Conservation (phyloP, 2,888 invertebrate genomes). For the Myopa tessellatipennis region DNA sequence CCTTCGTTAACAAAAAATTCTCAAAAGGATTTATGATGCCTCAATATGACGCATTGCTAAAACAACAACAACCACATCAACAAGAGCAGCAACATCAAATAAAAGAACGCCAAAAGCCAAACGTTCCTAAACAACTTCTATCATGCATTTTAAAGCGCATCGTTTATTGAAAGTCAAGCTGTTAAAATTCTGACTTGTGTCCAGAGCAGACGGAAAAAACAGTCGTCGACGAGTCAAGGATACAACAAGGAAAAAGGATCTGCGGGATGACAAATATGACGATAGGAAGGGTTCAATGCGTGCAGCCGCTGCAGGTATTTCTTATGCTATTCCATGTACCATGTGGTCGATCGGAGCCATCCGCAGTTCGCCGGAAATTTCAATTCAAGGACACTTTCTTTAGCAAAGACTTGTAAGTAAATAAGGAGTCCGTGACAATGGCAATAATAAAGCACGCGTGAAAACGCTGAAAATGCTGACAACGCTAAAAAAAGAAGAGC, state of each 20-base stretch:
- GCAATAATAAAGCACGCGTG: not conserved
- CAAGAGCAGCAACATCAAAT: not conserved
- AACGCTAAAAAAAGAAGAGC: not conserved
- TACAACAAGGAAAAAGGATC: not conserved
- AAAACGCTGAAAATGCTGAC: not conserved
- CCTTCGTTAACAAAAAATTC: not conserved
- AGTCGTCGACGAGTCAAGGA: not conserved
- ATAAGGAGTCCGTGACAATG: no score
- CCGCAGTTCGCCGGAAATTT: constrained; percentile 21
- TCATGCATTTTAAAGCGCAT: not conserved
- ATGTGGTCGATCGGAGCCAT: constrained; percentile 29
- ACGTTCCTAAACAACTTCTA: not conserved
- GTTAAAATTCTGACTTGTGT: constrained; percentile 23
- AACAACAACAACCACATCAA: not conserved
- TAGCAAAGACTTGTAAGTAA: not conserved
- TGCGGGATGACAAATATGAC: constrained; percentile 9
- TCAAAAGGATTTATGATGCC: constrained; percentile 30
- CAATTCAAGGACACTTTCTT: constrained; percentile 38
- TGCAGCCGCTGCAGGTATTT: not conserved
- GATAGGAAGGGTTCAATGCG: constrained; percentile 40
- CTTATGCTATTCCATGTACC: constrained; percentile 17
- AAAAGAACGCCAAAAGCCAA: not conserved
- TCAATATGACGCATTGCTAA: not conserved
- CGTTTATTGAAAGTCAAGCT: constrained; percentile 32
- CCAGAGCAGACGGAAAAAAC: not conserved